Base-by-base conservation (phyloP, 2,797 vertebrate species). In the Calcarius lapponicus region DNA sequence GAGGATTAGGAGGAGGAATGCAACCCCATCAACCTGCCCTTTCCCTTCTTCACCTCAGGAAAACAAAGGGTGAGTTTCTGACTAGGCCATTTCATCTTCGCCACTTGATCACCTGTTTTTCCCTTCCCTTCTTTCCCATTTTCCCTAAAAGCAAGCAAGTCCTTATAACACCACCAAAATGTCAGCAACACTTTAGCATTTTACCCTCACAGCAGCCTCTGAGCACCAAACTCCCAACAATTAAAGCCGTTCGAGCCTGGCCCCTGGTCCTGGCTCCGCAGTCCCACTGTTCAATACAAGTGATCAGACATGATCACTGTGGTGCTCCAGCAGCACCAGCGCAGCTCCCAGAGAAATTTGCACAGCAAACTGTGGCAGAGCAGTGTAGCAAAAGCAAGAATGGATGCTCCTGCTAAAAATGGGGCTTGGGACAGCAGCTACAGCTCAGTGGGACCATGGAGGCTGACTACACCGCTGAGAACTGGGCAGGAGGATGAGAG, bases 401-500 rank as follows among this genome's bases (percentile, higher is more conserved):
- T 38, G 58, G 78, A 56, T 74, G 45, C 10, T 86, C 14, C 38
- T 7, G 25, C 11, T 34, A 32, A 73, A 88, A 93, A n/a, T 3
- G 6, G 16, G n/a, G 11, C 7, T 69, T 78, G 31, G 40, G 45
- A 42, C 56, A 83, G 56, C 56, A 72, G 54, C 38, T 34, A 26
- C 31, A 45, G 57, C 3, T 2, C 31, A 58, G 20, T 1, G 29
- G 17, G 57, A 31, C 25, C 15, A 10, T 1, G 1, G 29, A 67
- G 20, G 5, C 18, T 78, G 43, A 29, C 26, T 17, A 6, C 1
- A 3, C 21, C 34, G 6, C 0, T 0, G 57, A 54, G 26, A 78
- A 20, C 5, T 48, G 45, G 36, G 21, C 38, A 64, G 50, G 48
- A 64, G 15, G 13, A 17, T 57, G 40, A 64, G 45, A 80, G 34